Percentiles rank a stretch among this genome's conserved stretches.
phyloP scores from a whole-genome alignment of 2,888 invertebrate genomes.

The Pyrocoelia pectoralis region DNA sequence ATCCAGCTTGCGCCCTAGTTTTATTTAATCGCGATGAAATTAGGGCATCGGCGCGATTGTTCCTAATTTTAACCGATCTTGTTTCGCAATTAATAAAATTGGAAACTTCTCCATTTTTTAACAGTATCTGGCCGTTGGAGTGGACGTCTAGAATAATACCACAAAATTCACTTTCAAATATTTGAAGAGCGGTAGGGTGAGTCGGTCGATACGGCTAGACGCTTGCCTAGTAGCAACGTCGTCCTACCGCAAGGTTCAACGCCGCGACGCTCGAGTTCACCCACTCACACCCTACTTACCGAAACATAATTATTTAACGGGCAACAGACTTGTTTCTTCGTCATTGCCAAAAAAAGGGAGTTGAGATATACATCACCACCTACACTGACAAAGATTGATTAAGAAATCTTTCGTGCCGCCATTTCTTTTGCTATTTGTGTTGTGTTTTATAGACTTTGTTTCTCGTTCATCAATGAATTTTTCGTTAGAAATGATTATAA shows the following conservation, averaged over 20 bases:
- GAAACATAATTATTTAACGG: slow-evolving; percentile 24
- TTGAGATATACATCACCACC: background rate
- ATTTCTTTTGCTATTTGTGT: too few relatives aligned
- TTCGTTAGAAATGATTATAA: too few relatives aligned
- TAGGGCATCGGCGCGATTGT: background rate
- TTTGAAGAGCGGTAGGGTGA: slow-evolving; percentile 16
- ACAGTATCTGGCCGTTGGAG: too few relatives aligned
- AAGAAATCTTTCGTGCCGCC: too few relatives aligned
- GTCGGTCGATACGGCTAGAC: slow-evolving; percentile 64
- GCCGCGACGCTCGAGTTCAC: slow-evolving; percentile 40
- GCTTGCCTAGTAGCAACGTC: slow-evolving; percentile 48
- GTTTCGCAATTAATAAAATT: background rate
- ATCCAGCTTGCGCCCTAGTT: background rate
- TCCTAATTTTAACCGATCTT: background rate
- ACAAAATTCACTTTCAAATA: slow-evolving; percentile 24
- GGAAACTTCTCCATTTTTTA: too few relatives aligned
- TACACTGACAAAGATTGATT: background rate
- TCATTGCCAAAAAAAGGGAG: background rate
- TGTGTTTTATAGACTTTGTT: too few relatives aligned
- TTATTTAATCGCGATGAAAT: background rate
- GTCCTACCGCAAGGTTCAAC: slow-evolving; percentile 48
- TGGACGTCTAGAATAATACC: slow-evolving; percentile 11
- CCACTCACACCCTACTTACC: slow-evolving; percentile 28
- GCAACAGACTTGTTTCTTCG: slow-evolving; percentile 5
- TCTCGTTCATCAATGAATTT: too few relatives aligned